phyloP scores from a whole-genome alignment of 2,888 invertebrate species.

The Himalopsyche japonica region DNA sequence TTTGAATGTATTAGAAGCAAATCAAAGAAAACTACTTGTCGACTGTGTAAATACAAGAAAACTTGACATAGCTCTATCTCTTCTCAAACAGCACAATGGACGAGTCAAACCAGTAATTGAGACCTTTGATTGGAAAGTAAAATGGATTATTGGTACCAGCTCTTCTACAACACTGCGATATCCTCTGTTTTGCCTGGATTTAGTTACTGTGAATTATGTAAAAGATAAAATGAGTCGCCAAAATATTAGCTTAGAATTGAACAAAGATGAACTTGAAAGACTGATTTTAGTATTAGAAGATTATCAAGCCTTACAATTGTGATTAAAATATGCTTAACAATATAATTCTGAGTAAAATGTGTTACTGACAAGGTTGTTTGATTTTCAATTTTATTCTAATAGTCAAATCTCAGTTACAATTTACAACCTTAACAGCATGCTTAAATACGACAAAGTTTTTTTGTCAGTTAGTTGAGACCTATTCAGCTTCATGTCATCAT shows the following conservation, averaged over 20 bases:
- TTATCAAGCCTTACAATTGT: not conserved
- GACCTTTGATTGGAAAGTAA: constrained; percentile 50
- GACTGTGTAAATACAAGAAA: constrained; percentile 19
- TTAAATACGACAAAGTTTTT: no score
- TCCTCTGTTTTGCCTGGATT: constrained; percentile 47
- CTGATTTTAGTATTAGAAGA: constrained; percentile 48
- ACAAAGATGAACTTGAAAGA: constrained; percentile 47
- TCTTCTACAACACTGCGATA: constrained; percentile 48
- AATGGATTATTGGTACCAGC: constrained; percentile 50
- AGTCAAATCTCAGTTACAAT: no score
- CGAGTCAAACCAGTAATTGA: constrained; percentile 25
- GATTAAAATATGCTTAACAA: not conserved
- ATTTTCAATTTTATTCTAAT: no score
- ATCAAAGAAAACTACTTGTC: constrained; percentile 17
- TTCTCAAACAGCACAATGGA: constrained; percentile 34
- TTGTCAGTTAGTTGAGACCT: no score
- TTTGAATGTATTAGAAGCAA: constrained; percentile 16
- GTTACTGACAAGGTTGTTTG: no score
- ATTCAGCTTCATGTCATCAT: no score
- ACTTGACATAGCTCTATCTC: constrained; percentile 23
- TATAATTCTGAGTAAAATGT: no score
- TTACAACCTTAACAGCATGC: no score
- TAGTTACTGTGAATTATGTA: constrained; percentile 45
- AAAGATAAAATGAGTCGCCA: constrained; percentile 41
- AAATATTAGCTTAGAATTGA: constrained; percentile 47